Evolutionary conservation across 2,888 invertebrate species (phyloP).

Genomic region (Epinotia nisella): DNA sequence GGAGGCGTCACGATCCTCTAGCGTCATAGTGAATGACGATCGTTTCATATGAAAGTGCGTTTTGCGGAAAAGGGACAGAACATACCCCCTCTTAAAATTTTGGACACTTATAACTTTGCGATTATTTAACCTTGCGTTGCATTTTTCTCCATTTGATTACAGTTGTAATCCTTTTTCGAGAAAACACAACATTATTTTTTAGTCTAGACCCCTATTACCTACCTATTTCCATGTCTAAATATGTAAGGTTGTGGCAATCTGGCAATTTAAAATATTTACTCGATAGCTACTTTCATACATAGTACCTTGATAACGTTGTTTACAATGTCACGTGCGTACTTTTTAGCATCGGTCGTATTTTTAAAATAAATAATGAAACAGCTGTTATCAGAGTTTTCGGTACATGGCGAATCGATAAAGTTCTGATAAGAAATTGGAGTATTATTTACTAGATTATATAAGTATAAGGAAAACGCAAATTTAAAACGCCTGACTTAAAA

Average conservation of each 20-base stretch:
- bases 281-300: neutral
- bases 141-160: no score
- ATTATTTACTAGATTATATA: conserved; percentile 30
- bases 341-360: conserved; percentile 37
- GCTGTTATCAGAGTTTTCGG: conserved; percentile 36
- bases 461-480: neutral
- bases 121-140: no score
- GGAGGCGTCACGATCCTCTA: no score
- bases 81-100: no score
- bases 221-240: neutral
- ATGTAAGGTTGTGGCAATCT: conserved; percentile 7
- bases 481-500: neutral
- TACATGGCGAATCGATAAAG: conserved; percentile 31
- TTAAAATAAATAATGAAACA: conserved; percentile 39
- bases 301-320: conserved; percentile 37
- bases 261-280: conserved; percentile 13
- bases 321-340: conserved; percentile 36
- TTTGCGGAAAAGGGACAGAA: no score
- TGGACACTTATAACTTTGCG: no score
- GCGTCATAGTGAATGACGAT: no score
- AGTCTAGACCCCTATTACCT: no score
- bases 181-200: no score
- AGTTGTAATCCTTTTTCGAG: no score
- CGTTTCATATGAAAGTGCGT: no score
- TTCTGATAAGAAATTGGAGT: conserved; percentile 18